Evolutionary conservation across 2,797 vertebrate species (phyloP), one percentile per base, ranked within the genome.

Genomic region (Urocyon cinereoargenteus): DNA sequence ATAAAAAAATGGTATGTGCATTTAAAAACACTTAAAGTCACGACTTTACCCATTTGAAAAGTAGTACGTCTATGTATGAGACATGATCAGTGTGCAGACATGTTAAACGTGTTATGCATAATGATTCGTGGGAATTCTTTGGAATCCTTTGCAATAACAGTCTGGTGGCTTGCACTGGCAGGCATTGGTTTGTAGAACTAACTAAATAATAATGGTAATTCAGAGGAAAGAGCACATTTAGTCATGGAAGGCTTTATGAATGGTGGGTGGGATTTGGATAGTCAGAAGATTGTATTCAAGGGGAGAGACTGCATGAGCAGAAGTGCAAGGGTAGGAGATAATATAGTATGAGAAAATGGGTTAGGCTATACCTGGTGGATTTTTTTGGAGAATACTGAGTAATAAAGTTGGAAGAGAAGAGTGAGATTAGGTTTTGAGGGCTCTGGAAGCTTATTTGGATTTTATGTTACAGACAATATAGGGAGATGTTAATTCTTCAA

Each of bases 11-110:
- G 57, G 11, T 92, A 15, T 75, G 49, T 86, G 61, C 55, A 55
- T 86, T 92, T 82, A 94, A 14, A 83, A 90, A 66, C 79, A 68
- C 34, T 96, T 90, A 93, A 95, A 87, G 82, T 75, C 28, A 70
- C 10, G 49, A n/a, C 53, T 92, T 85, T 40, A 94, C 6, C 31
- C n/a, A 55, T 73, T 94, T 92, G 75, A 96, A 86, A 90, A 96
- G 36, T 73, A 40, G 88, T 45, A 49, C 31, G 24, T 10, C n/a
- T 49, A 11, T 57, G 11, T 92, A 15, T 89, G 18, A 81, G 51
- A 66, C 14, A 55, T 73, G 45, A 59, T 86, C 12, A 81, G 28
- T 86, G 22, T 87, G 12, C 66, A 77, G 49, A 15, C 13, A 7
- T 91, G 31, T 91, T 78, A 88, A 89, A 49, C 26, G 7, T 93